phyloP scores from a whole-genome alignment of 2,113 vertebrate species.

The Desmodus rotundus region DNA sequence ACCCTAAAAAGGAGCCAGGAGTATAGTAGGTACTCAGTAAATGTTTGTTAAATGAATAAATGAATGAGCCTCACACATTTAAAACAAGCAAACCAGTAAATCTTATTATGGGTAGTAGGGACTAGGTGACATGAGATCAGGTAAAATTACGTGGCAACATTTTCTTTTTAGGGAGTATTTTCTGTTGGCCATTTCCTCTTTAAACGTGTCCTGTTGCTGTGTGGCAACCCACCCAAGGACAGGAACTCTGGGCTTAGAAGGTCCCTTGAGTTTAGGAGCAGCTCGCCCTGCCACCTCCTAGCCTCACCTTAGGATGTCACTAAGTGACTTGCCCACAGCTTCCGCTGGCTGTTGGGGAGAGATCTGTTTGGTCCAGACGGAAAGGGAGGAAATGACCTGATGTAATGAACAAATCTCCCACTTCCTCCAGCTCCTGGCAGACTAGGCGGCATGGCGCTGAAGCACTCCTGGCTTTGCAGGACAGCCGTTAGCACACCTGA shows the following conservation, averaged over 20 bases:
- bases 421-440: slow-evolving; percentile 69
- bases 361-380: not conserved
- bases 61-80: not conserved
- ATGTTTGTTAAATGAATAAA: not conserved
- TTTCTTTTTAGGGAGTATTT: not conserved
- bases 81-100: not conserved
- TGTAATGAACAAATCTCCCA: slow-evolving; percentile 72
- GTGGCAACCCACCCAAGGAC: not conserved
- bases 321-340: slow-evolving; percentile 62
- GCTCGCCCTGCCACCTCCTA: slow-evolving; percentile 61
- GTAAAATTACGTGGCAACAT: not conserved
- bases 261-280: not conserved
- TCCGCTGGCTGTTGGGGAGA: not conserved
- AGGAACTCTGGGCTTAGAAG: too few species aligned
- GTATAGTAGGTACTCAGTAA: not conserved
- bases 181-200: not conserved
- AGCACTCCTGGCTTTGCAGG: slow-evolving; percentile 50
- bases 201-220: not conserved
- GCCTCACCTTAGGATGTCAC: slow-evolving; percentile 81
- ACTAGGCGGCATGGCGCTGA: slow-evolving; percentile 72
- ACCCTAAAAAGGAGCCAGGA: not conserved
- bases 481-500: slow-evolving; percentile 63
- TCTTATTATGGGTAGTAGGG: not conserved
- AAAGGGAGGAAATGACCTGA: slow-evolving; percentile 66
- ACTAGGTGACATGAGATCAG: not conserved